Evolutionary conservation across 2,888 invertebrate genomes (phyloP).

Genomic region (Rhimphoctona megacephalus): DNA sequence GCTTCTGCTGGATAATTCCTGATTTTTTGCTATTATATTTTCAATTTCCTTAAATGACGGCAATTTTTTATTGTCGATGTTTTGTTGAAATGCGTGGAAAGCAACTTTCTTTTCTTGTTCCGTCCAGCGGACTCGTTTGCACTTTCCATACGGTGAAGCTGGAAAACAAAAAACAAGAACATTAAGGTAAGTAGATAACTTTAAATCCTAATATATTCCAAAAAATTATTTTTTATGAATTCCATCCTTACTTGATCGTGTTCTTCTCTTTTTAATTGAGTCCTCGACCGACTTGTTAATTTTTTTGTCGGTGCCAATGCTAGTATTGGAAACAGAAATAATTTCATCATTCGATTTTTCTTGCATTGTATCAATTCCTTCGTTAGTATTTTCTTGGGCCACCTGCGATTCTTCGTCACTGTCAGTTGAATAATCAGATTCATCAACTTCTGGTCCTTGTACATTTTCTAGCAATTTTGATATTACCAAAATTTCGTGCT

Average conservation of each 20-base stretch:
- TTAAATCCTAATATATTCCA: too few species aligned
- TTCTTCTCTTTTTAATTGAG: background rate
- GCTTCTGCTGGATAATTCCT: background rate
- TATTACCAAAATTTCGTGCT: constrained; percentile 69
- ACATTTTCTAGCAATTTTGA: constrained; percentile 70
- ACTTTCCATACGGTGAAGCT: constrained; percentile 28
- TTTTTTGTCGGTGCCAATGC: background rate
- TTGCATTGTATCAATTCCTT: background rate
- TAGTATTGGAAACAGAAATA: background rate
- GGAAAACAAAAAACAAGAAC: background rate
- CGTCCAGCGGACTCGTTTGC: constrained; percentile 32
- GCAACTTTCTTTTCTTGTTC: constrained; percentile 21
- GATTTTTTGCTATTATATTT: background rate
- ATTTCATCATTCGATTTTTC: too few species aligned
- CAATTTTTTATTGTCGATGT: constrained; percentile 9
- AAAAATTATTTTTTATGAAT: background rate
- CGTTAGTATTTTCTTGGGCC: background rate
- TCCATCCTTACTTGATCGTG: background rate
- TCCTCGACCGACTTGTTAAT: too few species aligned
- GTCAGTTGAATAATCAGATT: constrained; percentile 7
- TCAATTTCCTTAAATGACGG: constrained; percentile 29
- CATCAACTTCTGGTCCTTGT: constrained; percentile 52
- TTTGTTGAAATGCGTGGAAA: background rate
- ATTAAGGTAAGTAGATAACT: too few species aligned
- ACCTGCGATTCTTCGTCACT: background rate